Evolutionary conservation across 1,140 invertebrate genomes (phyloP), one percentile per base, ranked within the genome.

Genomic region (Zaprionus gabonicus): DNA sequence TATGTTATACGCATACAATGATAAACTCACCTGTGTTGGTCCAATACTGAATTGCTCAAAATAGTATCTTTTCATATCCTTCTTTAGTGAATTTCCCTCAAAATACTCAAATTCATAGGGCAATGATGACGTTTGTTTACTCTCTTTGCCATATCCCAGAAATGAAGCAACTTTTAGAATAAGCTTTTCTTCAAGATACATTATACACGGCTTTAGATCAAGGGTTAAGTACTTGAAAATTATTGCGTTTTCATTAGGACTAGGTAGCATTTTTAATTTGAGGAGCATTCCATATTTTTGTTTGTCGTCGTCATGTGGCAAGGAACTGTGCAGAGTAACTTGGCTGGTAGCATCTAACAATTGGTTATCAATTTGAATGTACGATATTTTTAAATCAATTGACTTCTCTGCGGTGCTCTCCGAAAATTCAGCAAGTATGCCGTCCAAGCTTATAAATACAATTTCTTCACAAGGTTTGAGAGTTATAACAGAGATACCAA

Each of bases 361-460:
- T 94, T 98, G 98, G 95, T 99, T 99, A 92, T 99, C 95, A 81
- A 97, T 96, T 94, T 99, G 98, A 81, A 99, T 95, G 91, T 97
- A 95, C 46, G 95, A 94, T 3, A 99, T 95, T 79, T 95, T 96
- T 15, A 97, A 93, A 84, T 97, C 96, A 36, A 97, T 92, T n/a
- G 94, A 95, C 77, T 95, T 95, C 56, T 93, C 94, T 23, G 85
- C 85, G 5, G 93, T 93, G 28, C 94, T 95, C 46, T 95, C 93
- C 17, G 95, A 91, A 34, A 95, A 94, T 78, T 97, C 95, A 3
- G 97, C 93, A 25, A 95, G 93, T 71, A 99, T 96, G 76, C 95
- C 95, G 27, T 95, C 94, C 31, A 98, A 94, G 63, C 95, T 94
- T 17, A 96, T 95, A 93, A 98, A 99, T 38, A 99, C 88, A 12